Percentiles rank a stretch among this genome's conserved stretches.
Conservation (phyloP, 2,113 vertebrate species). For the Struthio camelus region DNA sequence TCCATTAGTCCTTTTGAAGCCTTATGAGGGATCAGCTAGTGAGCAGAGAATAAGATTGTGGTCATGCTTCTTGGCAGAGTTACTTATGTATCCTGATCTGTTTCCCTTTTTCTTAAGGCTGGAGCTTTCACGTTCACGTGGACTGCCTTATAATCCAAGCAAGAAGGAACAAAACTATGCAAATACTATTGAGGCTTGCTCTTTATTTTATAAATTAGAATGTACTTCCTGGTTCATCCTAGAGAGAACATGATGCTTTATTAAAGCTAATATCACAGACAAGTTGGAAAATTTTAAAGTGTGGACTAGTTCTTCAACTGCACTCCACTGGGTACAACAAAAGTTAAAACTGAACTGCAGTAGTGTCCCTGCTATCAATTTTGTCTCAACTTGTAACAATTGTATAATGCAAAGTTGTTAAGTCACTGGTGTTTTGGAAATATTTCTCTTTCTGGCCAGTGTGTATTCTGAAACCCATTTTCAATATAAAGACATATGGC, state of each 20-base stretch:
- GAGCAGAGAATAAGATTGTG: background rate
- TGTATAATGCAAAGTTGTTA: background rate
- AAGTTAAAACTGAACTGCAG: background rate
- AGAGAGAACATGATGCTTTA: background rate
- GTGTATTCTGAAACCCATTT: background rate
- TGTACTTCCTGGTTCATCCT: background rate
- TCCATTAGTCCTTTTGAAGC: background rate
- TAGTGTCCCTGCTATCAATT: background rate
- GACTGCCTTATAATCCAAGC: background rate
- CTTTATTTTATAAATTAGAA: background rate
- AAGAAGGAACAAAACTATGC: background rate
- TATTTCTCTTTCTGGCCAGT: background rate
- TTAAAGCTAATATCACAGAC: background rate
- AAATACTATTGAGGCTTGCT: background rate
- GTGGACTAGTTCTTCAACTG: background rate
- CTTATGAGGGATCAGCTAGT: background rate
- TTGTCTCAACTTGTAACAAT: background rate
- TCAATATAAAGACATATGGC: background rate
- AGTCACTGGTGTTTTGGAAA: background rate
- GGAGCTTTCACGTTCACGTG: background rate
- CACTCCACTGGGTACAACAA: background rate
- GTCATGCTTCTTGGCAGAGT: background rate
- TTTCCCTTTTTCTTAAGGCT: background rate
- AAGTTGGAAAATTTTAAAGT: background rate
- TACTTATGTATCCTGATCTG: background rate